Conservation (phyloP, 2,888 invertebrate genomes). For the Myopa testacea region DNA sequence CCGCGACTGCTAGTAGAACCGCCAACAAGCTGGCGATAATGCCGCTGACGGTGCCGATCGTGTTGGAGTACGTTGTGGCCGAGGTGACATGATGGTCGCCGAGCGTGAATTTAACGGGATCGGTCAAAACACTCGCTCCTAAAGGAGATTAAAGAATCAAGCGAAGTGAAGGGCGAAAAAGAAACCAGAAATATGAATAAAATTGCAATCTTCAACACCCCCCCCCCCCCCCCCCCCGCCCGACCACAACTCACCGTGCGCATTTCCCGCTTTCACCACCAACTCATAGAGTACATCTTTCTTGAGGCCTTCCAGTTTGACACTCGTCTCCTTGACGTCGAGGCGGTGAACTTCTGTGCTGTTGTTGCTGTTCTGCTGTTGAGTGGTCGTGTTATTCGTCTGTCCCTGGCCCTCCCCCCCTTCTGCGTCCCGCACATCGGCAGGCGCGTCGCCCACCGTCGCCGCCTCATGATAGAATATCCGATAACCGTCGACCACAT, state of each 20-base stretch:
- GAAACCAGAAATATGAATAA: background rate
- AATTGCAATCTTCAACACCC: background rate
- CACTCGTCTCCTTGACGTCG: slow-evolving; percentile 80
- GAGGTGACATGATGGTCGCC: slow-evolving; percentile 80
- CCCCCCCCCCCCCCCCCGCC: slow-evolving; percentile 12
- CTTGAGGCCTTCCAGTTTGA: slow-evolving; percentile 78
- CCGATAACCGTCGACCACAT: slow-evolving; percentile 84
- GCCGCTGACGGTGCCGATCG: slow-evolving; percentile 67
- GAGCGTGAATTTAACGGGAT: slow-evolving; percentile 80
- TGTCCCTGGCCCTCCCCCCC: slow-evolving; percentile 35
- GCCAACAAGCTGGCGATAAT: slow-evolving; percentile 67
- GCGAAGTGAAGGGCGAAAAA: background rate
- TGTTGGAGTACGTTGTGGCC: slow-evolving; percentile 70
- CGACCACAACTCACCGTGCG: slow-evolving; percentile 71
- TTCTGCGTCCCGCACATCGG: slow-evolving; percentile 38
- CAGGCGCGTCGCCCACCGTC: slow-evolving; percentile 44
- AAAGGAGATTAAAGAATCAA: slow-evolving; percentile 24
- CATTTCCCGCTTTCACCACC: slow-evolving; percentile 85
- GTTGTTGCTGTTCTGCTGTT: slow-evolving; percentile 50
- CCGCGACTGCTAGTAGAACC: slow-evolving; percentile 64
- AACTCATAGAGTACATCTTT: slow-evolving; percentile 83
- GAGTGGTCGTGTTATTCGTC: slow-evolving; percentile 42
- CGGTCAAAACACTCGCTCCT: slow-evolving; percentile 81
- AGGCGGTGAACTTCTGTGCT: slow-evolving; percentile 74
- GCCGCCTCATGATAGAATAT: slow-evolving; percentile 84